phyloP scores from a whole-genome alignment of 1,140 invertebrate species.

The Saccostrea glomerata region DNA sequence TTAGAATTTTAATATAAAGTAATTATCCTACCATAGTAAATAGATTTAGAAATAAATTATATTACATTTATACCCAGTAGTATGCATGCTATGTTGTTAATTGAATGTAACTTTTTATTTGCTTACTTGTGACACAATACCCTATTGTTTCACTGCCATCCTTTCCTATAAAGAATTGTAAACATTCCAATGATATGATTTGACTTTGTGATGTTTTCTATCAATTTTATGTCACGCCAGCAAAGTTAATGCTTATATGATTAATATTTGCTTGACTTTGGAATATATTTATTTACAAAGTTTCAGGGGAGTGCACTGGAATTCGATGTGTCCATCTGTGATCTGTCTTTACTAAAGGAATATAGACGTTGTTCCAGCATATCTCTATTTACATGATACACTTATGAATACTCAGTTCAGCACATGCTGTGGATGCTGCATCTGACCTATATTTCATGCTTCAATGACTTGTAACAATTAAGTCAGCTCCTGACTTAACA shows the following conservation, averaged over 20 bases:
- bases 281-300: background rate
- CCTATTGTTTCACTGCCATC: background rate
- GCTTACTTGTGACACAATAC: background rate
- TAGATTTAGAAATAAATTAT: background rate
- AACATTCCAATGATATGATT: background rate
- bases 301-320: too few species aligned
- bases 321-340: too few species aligned
- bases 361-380: too few species aligned
- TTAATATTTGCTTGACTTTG: conserved; percentile 2
- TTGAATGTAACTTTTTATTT: background rate
- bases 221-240: background rate
- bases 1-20: background rate
- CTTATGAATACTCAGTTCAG: too few species aligned
- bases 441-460: too few species aligned
- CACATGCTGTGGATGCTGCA: too few species aligned
- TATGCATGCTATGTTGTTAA: background rate
- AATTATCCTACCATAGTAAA: background rate
- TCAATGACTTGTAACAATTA: too few species aligned
- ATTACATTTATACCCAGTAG: background rate
- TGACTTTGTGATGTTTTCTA: background rate
- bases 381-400: too few species aligned
- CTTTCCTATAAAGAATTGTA: background rate
- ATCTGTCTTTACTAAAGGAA: too few species aligned
- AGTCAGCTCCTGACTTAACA: too few species aligned
- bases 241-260: conserved; percentile 1